Percentiles rank a stretch among this genome's conserved stretches.
phyloP scores from a whole-genome alignment of 2,113 vertebrate species.

The Triplophysa dalaica region DNA sequence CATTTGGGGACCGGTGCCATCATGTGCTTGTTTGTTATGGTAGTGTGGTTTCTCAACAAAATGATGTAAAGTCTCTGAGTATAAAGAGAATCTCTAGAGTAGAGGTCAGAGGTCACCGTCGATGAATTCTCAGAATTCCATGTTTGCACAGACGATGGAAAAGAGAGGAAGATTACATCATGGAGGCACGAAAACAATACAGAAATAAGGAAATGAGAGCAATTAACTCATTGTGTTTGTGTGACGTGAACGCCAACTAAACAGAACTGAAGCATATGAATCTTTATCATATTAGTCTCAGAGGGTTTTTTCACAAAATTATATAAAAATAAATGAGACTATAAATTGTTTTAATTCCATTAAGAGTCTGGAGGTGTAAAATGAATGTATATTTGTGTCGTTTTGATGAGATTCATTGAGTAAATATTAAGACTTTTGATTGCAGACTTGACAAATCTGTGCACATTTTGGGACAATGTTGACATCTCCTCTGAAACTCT shows the following conservation, averaged over 20 bases:
- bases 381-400: no score
- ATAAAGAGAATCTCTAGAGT: not conserved
- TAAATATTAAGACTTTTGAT: no score
- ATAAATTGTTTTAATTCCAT: no score
- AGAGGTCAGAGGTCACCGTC: constrained; percentile 12
- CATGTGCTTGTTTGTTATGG: not conserved
- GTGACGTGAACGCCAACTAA: not conserved
- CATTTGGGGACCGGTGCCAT: not conserved
- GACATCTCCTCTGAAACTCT: no score
- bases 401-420: no score
- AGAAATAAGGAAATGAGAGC: constrained; percentile 38
- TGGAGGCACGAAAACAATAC: constrained; percentile 39
- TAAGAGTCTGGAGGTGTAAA: no score
- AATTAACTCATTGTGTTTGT: constrained; percentile 31
- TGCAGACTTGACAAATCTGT: no score
- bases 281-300: no score
- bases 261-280: no score
- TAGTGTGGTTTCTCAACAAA: not conserved
- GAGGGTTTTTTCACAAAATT: no score
- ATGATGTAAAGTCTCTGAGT: not conserved
- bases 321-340: no score
- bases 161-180: constrained; percentile 45
- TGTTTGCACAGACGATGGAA: constrained; percentile 49
- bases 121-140: constrained; percentile 30
- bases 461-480: no score